A percentile compares a stretch with the other conserved stretches of the same genome.
Conservation (phyloP, 2,797 vertebrate species). For the Prionace glauca region DNA sequence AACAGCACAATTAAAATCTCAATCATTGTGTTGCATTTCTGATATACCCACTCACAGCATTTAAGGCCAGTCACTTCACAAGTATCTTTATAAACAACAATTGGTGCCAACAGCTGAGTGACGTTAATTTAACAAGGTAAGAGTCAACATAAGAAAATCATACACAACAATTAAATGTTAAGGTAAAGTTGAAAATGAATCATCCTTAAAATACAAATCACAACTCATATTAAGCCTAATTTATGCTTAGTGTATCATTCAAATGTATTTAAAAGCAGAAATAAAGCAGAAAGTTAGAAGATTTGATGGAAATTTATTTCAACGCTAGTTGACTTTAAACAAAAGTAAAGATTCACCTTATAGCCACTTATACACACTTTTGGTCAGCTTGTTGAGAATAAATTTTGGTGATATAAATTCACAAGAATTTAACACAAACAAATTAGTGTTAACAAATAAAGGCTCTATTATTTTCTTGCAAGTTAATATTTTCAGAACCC, state of each 20-base stretch:
- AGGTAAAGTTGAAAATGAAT: not conserved
- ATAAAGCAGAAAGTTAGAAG: not conserved
- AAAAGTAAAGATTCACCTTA: not conserved
- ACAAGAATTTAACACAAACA: not conserved
- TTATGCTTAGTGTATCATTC: not conserved
- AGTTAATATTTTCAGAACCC: not conserved
- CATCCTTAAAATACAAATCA: not conserved
- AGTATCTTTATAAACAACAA: not conserved
- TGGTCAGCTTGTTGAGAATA: too few relatives aligned
- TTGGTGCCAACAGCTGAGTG: not conserved
- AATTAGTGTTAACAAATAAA: not conserved
- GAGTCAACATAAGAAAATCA: not conserved
- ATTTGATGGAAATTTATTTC: not conserved
- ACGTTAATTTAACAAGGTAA: not conserved
- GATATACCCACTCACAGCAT: not conserved
- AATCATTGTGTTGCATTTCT: not conserved
- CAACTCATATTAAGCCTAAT: not conserved
- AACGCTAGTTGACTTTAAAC: not conserved
- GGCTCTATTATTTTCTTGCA: not conserved
- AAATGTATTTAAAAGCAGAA: not conserved
- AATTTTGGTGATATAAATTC: not conserved
- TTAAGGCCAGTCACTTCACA: not conserved
- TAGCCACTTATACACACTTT: not conserved
- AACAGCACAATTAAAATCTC: not conserved
- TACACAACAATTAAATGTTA: not conserved